Evolutionary conservation across 2,888 invertebrate species (phyloP).

Genomic region (Acrobasis repandana): DNA sequence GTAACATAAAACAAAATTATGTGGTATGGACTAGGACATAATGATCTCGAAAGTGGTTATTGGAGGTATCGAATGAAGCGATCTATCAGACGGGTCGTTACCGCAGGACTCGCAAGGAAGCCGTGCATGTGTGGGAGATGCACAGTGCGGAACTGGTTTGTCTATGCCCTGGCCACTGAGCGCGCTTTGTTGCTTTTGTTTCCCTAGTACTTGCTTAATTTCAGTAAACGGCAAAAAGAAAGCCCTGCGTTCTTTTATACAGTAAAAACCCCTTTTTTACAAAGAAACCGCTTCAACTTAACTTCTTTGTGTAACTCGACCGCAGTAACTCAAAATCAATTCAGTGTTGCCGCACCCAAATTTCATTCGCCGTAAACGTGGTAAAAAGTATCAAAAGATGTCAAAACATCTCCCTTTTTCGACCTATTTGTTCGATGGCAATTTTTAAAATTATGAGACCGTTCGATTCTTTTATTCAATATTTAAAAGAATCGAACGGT

Average conservation of each 20-base stretch:
- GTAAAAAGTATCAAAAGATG: constrained; percentile 59
- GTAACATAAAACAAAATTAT: constrained; percentile 36
- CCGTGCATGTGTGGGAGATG: constrained; percentile 74
- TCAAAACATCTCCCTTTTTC: constrained; percentile 56
- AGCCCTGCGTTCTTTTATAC: constrained; percentile 23
- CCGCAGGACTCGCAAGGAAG: constrained; percentile 69
- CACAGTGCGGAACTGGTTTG: constrained; percentile 66
- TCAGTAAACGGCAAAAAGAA: constrained; percentile 30
- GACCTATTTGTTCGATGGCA: constrained; percentile 58
- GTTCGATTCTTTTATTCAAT: constrained; percentile 45
- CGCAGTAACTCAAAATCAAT: constrained; percentile 47
- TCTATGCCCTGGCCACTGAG: constrained; percentile 52
- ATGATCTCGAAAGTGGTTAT: constrained; percentile 53
- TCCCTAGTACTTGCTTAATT: constrained; percentile 36
- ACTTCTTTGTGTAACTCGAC: constrained; percentile 52
- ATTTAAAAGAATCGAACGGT: constrained; percentile 35
- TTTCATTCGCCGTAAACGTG: constrained; percentile 56
- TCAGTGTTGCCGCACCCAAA: constrained; percentile 51
- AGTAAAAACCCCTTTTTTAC: constrained; percentile 26
- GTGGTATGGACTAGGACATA: constrained; percentile 46
- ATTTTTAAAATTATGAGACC: constrained; percentile 54
- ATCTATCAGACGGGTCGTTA: constrained; percentile 67
- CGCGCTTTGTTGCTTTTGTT: constrained; percentile 48
- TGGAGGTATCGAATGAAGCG: constrained; percentile 72
- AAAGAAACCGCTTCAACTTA: constrained; percentile 40